phyloP scores from a whole-genome alignment of 2,113 vertebrate species.

The rat (Rattus norvegicus) region GRCr8 NC_086019.1:37201501-37202000 shows the following conservation, averaged over 20 bases:
- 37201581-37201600: not conserved
- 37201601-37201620: not conserved
- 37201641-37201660: not conserved
- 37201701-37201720: not conserved
- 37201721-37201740: not conserved
- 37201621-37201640: not conserved
- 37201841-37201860: slow-evolving; percentile 23
- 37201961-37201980: not conserved
- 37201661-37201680: not conserved
- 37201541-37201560: not conserved
- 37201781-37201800: not conserved
- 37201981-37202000: not conserved
- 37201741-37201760: not conserved
- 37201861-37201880: not conserved
- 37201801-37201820: slow-evolving; percentile 51
- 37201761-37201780: not conserved
- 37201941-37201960: not conserved
- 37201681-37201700: not conserved
- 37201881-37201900: slow-evolving; percentile 47
- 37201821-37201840: slow-evolving; percentile 35
- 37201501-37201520: slow-evolving; percentile 1
- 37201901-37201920: not conserved
- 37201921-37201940: not conserved
- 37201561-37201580: not conserved
- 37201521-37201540: not conserved